Evolutionary conservation across 2,113 vertebrate genomes (phyloP).

Genomic region (Eudyptes chrysolophus): DNA sequence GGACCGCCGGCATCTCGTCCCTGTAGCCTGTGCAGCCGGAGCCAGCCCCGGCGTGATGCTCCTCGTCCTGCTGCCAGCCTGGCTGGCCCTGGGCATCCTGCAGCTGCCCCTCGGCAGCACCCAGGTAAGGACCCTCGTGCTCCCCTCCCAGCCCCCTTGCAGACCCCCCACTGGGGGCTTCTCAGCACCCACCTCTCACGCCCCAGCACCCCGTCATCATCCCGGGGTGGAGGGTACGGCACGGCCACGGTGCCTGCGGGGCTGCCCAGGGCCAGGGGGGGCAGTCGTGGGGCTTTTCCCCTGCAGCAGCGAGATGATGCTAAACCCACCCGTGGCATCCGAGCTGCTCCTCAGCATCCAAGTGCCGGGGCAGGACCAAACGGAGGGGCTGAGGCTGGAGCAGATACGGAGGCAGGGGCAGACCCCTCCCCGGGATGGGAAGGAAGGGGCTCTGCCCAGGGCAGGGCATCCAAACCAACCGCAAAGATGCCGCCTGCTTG

Average conservation of each 20-base stretch:
- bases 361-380: fast-evolving
- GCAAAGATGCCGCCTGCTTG: background rate
- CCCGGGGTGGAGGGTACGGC: fast-evolving
- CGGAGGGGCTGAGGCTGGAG: background rate
- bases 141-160: background rate
- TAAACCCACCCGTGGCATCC: background rate
- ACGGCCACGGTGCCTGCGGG: fast-evolving
- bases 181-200: background rate
- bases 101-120: background rate
- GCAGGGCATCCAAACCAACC: background rate
- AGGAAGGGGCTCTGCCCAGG: background rate
- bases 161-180: background rate
- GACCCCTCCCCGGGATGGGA: background rate
- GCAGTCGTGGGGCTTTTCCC: background rate
- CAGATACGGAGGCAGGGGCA: background rate
- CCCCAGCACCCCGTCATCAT: fast-evolving
- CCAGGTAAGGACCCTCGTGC: conserved; percentile 9
- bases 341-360: background rate
- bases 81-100: conserved; percentile 25
- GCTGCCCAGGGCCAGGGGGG: background rate
- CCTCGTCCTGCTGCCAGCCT: background rate
- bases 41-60: background rate
- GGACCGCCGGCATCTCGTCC: fast-evolving
- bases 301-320: background rate
- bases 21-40: background rate